These are phyloP conservation scores for Trichogramma evanescens DNA, from an alignment of 2,888 invertebrate species.

Conservation along the genomic window DNA sequence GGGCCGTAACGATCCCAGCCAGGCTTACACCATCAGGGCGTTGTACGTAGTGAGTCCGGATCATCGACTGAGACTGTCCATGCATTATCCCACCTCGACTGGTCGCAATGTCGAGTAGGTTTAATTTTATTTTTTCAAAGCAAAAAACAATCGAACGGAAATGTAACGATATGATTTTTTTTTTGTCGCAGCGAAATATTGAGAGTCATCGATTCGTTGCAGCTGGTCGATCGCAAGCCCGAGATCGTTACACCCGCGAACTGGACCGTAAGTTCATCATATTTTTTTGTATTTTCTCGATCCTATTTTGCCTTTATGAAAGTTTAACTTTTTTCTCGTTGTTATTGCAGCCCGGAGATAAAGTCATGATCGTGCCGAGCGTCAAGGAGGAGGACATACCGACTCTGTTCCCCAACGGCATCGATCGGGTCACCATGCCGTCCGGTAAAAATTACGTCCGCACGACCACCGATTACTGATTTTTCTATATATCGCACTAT, in stretches of 20 bases:
- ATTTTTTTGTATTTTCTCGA: not conserved
- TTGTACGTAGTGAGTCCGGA: constrained; percentile 77
- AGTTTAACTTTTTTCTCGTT: constrained; percentile 9
- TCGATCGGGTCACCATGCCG: constrained; percentile 63
- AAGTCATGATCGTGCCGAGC: constrained; percentile 73
- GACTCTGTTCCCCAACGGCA: constrained; percentile 63
- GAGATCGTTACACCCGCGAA: constrained; percentile 79
- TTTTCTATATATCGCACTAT: not conserved
- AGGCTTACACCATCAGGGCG: constrained; percentile 66
- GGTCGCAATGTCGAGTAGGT: constrained; percentile 81
- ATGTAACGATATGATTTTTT: not conserved
- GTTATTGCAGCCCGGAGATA: constrained; percentile 59
- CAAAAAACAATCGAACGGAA: not conserved
- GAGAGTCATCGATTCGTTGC: constrained; percentile 75
- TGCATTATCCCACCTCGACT: constrained; percentile 79
- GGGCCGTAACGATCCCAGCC: constrained; percentile 59
- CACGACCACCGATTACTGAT: constrained; percentile 61
- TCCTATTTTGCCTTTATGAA: not conserved
- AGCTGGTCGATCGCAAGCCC: constrained; percentile 63
- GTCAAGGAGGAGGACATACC: constrained; percentile 61
- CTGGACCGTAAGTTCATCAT: constrained; percentile 62
- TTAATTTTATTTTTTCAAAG: no score
- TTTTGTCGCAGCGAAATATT: constrained; percentile 66
- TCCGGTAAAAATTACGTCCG: constrained; percentile 71
- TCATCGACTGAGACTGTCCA: constrained; percentile 68